A percentile compares a stretch with the other conserved stretches of the same genome.
These are phyloP conservation scores for Tuberolachnus salignus DNA, from an alignment of 2,888 invertebrate species.

Conservation along the genomic window DNA sequence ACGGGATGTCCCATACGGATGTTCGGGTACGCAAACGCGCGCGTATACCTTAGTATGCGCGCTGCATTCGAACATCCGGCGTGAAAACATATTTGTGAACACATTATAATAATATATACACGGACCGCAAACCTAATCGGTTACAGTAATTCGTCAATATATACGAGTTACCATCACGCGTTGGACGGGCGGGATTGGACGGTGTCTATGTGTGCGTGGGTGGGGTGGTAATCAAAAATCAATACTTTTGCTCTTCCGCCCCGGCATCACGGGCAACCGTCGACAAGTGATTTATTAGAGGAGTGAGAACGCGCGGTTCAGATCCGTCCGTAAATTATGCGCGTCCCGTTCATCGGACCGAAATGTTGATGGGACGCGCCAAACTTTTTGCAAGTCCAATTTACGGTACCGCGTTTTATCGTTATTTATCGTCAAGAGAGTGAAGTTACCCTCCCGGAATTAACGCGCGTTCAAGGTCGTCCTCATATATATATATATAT, in stretches of 20 bases:
- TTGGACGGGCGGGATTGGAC: no score
- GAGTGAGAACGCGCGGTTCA: constrained; percentile 30
- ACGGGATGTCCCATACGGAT: no score
- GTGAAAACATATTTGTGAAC: constrained; percentile 15
- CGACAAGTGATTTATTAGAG: constrained; percentile 34
- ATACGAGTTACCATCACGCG: no score
- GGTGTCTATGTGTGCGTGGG: no score
- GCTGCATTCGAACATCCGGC: not conserved
- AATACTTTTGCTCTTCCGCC: constrained; percentile 27
- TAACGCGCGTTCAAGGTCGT: constrained; percentile 30
- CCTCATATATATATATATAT: no score
- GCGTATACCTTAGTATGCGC: no score
- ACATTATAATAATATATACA: not conserved
- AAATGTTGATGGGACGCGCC: constrained; percentile 47
- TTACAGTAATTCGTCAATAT: constrained; percentile 25
- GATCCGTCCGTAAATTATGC: constrained; percentile 44
- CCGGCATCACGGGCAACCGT: not conserved
- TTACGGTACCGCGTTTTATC: constrained; percentile 27
- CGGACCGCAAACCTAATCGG: constrained; percentile 1
- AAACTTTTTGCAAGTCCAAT: constrained; percentile 48
- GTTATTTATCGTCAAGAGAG: constrained; percentile 41
- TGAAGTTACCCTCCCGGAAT: constrained; percentile 19
- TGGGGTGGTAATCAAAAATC: constrained; percentile 44
- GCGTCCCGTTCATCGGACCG: constrained; percentile 12
- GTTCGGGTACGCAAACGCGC: no score